phyloP scores from a whole-genome alignment of 1,140 invertebrate species.

The Dinoponera quadriceps region DNA sequence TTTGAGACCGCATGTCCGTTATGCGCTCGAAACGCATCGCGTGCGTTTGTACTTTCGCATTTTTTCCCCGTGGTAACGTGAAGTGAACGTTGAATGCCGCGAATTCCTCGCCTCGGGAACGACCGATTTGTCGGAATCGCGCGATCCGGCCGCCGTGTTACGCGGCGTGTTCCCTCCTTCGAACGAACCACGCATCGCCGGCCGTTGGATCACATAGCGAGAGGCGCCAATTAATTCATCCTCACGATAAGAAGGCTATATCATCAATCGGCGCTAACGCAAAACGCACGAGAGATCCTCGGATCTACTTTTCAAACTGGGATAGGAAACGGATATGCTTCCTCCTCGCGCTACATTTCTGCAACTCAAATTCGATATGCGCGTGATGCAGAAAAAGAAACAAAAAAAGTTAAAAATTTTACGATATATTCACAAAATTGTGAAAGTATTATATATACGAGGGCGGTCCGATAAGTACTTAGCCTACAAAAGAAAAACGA shows the following conservation, averaged over 20 bases:
- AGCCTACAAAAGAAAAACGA: too few relatives aligned
- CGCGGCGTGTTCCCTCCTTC: conserved; percentile 3
- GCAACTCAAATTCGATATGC: background rate
- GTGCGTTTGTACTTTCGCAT: conserved; percentile 60
- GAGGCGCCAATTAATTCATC: conserved; percentile 23
- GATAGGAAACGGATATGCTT: background rate
- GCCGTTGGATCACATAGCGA: background rate
- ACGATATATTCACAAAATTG: conserved; percentile 9
- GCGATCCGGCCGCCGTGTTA: background rate
- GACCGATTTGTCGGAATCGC: background rate
- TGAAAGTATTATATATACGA: too few relatives aligned
- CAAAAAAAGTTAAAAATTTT: background rate
- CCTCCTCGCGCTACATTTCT: background rate
- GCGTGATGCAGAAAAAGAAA: background rate
- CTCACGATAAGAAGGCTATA: background rate
- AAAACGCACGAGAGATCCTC: background rate
- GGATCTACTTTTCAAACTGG: background rate
- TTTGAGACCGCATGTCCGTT: conserved; percentile 69
- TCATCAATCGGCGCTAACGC: background rate
- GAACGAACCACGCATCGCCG: background rate
- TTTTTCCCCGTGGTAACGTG: background rate
- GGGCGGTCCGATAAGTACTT: too few relatives aligned
- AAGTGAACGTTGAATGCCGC: conserved; percentile 5
- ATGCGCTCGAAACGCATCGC: conserved; percentile 56
- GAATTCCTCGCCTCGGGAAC: conserved; percentile 15